Evolutionary conservation across 2,113 vertebrate species (phyloP), one percentile per base, ranked within the genome.

Genomic region (Castor canadensis): DNA sequence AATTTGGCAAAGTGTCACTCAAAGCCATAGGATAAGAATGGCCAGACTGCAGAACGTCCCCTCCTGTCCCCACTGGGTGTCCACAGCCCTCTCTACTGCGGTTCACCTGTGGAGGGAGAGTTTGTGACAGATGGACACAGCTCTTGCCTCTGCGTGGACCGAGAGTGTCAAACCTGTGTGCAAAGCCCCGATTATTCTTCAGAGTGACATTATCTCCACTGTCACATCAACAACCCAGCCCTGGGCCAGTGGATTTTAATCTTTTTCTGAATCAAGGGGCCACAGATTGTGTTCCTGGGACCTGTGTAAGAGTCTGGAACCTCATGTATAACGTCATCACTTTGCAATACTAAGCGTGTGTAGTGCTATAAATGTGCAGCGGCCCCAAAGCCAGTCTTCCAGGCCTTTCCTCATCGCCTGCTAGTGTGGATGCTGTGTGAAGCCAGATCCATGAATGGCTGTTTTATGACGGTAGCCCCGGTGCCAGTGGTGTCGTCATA

Each of bases 31-130:
- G 7, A 58, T 28, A 64, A 73, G 12, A 30, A 32, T 15, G 35
- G 24, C 16, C 20, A 12, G 22, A 7, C 80, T 49, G 22, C 60
- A 8, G 26, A 26, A 54, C 10, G 8, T 10, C 3, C 15, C 9
- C 17, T 69, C 5, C 13, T 9, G 6, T 40, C 22, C 24, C 28
- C 6, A 4, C 1, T 45, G 26, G 0, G 4, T 11, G 26, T 60
- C 38, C 52, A 6, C 52, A 30, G 67, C 13, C 26, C 45, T 28
- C 28, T 76, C 20, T 26, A 3, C 79, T 24, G 26, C 17, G 22
- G 17, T 62, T n/a, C 11, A 15, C 40, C 35, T 32, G 26, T 43
- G 60, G 35, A 30, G n/a, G n/a, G n/a, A 92, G 72, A 9, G 17
- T 35, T 49, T n/a, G 17, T 19, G 77, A 56, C 32, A 35, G 24